Percentiles rank a stretch among this genome's conserved stretches.
Evolutionary conservation across 2,113 vertebrate species (phyloP).

Genomic region (Eulemur rufifrons): DNA sequence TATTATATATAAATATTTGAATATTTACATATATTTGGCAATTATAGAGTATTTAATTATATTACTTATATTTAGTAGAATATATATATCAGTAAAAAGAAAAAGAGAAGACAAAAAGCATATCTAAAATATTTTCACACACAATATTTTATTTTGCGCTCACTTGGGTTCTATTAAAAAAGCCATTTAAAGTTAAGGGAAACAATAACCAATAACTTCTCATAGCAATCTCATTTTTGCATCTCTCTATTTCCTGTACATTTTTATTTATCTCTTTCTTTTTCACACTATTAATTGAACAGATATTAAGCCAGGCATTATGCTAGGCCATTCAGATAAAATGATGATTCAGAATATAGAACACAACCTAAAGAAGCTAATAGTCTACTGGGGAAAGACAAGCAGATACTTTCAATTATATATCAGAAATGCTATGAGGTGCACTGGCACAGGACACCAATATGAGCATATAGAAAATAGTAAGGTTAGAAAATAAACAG

Average conservation of each 20-base stretch:
- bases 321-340: background rate
- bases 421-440: background rate
- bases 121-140: background rate
- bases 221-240: background rate
- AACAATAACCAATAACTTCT: background rate
- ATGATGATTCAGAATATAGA: background rate
- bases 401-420: background rate
- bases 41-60: no score
- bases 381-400: background rate
- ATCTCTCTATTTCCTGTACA: slow-evolving; percentile 76
- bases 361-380: background rate
- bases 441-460: background rate
- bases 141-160: background rate
- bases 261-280: slow-evolving; percentile 72
- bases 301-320: background rate
- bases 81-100: background rate
- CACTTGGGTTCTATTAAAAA: background rate
- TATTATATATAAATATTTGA: background rate
- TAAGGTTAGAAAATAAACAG: background rate
- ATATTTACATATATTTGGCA: no score
- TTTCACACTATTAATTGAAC: background rate
- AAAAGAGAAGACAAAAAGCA: background rate
- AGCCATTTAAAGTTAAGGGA: background rate
- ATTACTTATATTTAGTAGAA: no score
- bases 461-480: background rate